Base-by-base conservation (phyloP, 2,888 invertebrate genomes). In the Tryphoninae sp. region DNA sequence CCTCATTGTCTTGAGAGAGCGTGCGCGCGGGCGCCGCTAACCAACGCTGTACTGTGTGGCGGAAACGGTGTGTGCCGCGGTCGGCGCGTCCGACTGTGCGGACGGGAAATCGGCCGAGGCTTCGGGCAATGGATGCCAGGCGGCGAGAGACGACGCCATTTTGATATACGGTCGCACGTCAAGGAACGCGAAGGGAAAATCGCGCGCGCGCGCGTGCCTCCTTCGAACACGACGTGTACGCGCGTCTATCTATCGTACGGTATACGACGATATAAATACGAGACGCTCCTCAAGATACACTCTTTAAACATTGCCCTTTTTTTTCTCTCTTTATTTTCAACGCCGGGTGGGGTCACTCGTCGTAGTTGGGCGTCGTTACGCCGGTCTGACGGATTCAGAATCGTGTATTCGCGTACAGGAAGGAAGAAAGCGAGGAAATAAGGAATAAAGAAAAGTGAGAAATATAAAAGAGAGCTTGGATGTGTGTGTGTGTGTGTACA, bases 111-210 rank as follows among this genome's bases (percentile, higher is more conserved):
- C 86, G 86, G 85, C 45, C 84, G 85, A 84, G 87, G 88, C 88
- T 87, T 87, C 87, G 85, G 77, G 87, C 87, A 89, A 90, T 89
- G 89, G 89, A 89, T 90, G 89, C 89, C 87, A 87, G 87, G 87
- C 89, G 86, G 88, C 87, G 86, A 86, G 87, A 86, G 89, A 89
- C 90, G 91, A 88, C 90, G 91, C 91, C 91, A 91, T 91, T 90
- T 91, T 91, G 91, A 91, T 90, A 89, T 90, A 91, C 89, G 90
- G 87, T 87, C 88, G 87, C 87, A 89, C 90, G 89, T 90, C 90
- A 90, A 89, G 90, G 59, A 83, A 85, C 90, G 88, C 82, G 81
- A 81, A 83, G 73, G 84, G 80, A 75, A 78, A 76, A 79, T 58
- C 77, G 80, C 76, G 80, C 76, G 81, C 76, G 81, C 40, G 71